Evolutionary conservation across 2,888 invertebrate genomes (phyloP).

Genomic region (Nysson spinosus): DNA sequence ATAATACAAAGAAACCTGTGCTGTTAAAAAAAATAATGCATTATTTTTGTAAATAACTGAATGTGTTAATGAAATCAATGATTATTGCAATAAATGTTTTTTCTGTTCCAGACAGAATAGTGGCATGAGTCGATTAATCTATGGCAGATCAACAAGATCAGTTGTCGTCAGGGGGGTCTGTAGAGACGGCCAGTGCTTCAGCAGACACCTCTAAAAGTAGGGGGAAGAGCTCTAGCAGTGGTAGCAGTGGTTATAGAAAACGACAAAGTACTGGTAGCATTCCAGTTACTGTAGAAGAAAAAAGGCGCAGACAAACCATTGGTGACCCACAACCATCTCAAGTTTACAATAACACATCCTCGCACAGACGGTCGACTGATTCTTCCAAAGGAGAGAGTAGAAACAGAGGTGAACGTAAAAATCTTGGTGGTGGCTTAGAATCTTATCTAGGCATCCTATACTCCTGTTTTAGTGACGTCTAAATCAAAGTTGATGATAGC

Average conservation of each 20-base stretch:
- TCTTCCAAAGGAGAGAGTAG: slow-evolving; percentile 68
- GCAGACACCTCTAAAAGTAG: slow-evolving; percentile 76
- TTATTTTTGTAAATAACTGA: background rate
- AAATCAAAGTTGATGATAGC: background rate
- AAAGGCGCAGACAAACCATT: slow-evolving; percentile 70
- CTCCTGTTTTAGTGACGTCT: background rate
- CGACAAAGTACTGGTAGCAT: slow-evolving; percentile 71
- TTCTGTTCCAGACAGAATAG: slow-evolving; percentile 75
- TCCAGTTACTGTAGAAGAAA: slow-evolving; percentile 70
- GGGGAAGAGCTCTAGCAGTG: slow-evolving; percentile 70
- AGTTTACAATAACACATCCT: slow-evolving; percentile 55
- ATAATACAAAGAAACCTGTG: too few species aligned
- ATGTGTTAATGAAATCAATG: background rate
- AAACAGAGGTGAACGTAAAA: slow-evolving; percentile 70
- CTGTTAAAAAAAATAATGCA: too few species aligned
- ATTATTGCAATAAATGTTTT: slow-evolving; percentile 18
- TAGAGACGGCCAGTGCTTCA: slow-evolving; percentile 77
- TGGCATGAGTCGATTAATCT: slow-evolving; percentile 78
- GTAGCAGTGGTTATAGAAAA: slow-evolving; percentile 71
- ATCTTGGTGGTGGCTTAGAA: slow-evolving; percentile 74
- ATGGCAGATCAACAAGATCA: slow-evolving; percentile 78
- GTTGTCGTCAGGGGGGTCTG: slow-evolving; percentile 77
- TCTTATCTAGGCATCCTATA: slow-evolving; percentile 71
- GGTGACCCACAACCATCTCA: slow-evolving; percentile 66
- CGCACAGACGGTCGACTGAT: slow-evolving; percentile 65